A percentile compares a stretch with the other conserved stretches of the same genome.
Evolutionary conservation across 2,113 vertebrate genomes (phyloP).

Genomic region (Nibea coibor): DNA sequence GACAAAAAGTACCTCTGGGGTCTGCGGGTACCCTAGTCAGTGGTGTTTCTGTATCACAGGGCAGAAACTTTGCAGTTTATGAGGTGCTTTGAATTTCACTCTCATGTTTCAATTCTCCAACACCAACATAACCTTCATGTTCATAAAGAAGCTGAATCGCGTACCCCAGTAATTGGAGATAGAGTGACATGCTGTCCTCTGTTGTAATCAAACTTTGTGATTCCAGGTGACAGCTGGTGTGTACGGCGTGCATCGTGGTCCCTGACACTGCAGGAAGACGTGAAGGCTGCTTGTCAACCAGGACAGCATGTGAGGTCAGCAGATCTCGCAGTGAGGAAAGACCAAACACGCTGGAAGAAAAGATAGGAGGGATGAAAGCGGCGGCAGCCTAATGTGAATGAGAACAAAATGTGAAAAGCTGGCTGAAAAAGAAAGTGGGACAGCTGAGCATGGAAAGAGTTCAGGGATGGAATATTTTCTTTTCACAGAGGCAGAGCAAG

Average conservation of each 20-base stretch:
- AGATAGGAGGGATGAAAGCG: slow-evolving; percentile 17
- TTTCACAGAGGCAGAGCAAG: slow-evolving; percentile 30
- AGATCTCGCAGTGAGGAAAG: slow-evolving; percentile 1
- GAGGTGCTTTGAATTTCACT: background rate
- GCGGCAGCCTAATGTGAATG: slow-evolving; percentile 3
- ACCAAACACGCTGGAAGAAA: background rate
- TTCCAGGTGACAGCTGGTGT: background rate
- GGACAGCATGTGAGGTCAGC: slow-evolving; percentile 7
- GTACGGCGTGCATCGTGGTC: background rate
- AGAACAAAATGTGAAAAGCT: slow-evolving; percentile 48
- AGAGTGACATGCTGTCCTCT: background rate
- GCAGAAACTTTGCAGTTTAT: background rate
- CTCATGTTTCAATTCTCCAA: background rate
- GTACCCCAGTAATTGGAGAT: background rate
- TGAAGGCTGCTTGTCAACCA: slow-evolving; percentile 2
- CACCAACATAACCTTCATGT: background rate
- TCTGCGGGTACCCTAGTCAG: too few species aligned
- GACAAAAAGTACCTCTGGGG: too few species aligned
- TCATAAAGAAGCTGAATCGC: background rate
- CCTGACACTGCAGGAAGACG: background rate
- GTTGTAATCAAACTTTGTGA: background rate
- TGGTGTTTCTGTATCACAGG: background rate
- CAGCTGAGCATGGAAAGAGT: slow-evolving; percentile 54
- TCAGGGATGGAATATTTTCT: slow-evolving; percentile 51
- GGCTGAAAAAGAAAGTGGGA: slow-evolving; percentile 51